phyloP scores from a whole-genome alignment of 1,140 invertebrate species.

The Prorops nasuta region DNA sequence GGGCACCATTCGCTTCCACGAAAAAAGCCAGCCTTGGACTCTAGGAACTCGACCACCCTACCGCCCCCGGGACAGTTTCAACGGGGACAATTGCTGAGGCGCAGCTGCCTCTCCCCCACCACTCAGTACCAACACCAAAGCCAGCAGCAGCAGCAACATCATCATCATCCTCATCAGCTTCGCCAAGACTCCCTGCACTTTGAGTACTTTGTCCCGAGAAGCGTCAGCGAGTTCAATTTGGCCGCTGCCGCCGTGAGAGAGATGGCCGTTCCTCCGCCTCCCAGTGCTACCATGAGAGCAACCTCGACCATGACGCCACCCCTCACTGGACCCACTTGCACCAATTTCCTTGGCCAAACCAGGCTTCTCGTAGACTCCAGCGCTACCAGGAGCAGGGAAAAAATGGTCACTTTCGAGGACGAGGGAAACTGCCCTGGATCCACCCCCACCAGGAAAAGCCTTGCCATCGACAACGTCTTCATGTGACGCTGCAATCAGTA shows the following conservation, averaged over 20 bases:
- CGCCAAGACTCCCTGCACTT: conserved; percentile 60
- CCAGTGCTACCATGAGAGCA: conserved; percentile 39
- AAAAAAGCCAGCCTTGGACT: conserved; percentile 53
- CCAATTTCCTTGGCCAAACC: conserved; percentile 36
- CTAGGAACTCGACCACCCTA: conserved; percentile 43
- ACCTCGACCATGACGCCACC: conserved; percentile 28
- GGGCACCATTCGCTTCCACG: conserved; percentile 63
- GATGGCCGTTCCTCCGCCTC: conserved; percentile 55
- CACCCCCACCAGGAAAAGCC: conserved; percentile 49
- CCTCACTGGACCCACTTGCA: conserved; percentile 20
- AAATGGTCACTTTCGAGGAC: conserved; percentile 82
- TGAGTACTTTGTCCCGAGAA: conserved; percentile 80
- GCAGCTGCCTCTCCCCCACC: conserved; percentile 57
- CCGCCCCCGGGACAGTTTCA: conserved; percentile 56
- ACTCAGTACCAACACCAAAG: conserved; percentile 38
- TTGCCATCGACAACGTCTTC: conserved; percentile 60
- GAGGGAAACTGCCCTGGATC: conserved; percentile 55
- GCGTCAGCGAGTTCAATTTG: conserved; percentile 77
- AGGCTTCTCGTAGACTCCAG: conserved; percentile 39
- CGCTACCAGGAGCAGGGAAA: conserved; percentile 62
- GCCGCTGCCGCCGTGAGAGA: conserved; percentile 60
- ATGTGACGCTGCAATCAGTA: conserved; percentile 58
- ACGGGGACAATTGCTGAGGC: conserved; percentile 63
- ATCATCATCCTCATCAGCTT: conserved; percentile 25
- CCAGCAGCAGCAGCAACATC: conserved; percentile 11